Evolutionary conservation across 2,797 vertebrate genomes (phyloP), one percentile per base, ranked within the genome.

Genomic region (Tauraco hartlaubi): DNA sequence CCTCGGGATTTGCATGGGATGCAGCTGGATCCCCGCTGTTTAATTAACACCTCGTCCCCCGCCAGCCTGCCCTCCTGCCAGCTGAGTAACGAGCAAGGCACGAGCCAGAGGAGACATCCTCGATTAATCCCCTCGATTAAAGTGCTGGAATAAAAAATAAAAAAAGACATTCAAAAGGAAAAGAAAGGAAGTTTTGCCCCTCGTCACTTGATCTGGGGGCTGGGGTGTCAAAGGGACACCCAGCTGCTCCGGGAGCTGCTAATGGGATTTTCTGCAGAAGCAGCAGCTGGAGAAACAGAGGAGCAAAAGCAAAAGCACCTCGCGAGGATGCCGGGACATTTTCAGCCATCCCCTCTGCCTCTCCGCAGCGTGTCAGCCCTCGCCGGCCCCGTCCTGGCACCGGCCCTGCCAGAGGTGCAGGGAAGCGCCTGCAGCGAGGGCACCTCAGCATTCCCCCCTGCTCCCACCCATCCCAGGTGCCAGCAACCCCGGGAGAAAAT

Each of bases 11-110:
- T 6, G 8, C 0, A 1, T 3, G 2, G 88, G 62, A 9, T 13
- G 6, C 28, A 37, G 44, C 44, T 0, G 0, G 26, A 54, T 55
- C 26, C 19, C 3, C 2, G 1, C 2, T 0, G 1, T n/a, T 55
- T 12, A 52, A 79, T 26, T 64, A 37, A 29, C 46, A 11, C 59
- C 46, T 61, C 17, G 5, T 41, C 6, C 11, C 62, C 31, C 26
- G 37, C 51, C 71, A 71, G 39, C 22, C 48, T 22, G 5, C 35
- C 17, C 23, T 83, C 56, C 68, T 51, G 22, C n/a, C 7, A 1
- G 22, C 56, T 44, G 69, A 51, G 52, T n/a, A 19, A 15, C 2
- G 1, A 43, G 6, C 20, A 3, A 56, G 59, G 44, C 63, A 22
- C 33, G 37, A 73, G 29, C 15, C 52, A 35, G n/a, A 46, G 61